Base-by-base conservation (phyloP, 1,140 invertebrate species). In the Euglossa dilemma region DNA sequence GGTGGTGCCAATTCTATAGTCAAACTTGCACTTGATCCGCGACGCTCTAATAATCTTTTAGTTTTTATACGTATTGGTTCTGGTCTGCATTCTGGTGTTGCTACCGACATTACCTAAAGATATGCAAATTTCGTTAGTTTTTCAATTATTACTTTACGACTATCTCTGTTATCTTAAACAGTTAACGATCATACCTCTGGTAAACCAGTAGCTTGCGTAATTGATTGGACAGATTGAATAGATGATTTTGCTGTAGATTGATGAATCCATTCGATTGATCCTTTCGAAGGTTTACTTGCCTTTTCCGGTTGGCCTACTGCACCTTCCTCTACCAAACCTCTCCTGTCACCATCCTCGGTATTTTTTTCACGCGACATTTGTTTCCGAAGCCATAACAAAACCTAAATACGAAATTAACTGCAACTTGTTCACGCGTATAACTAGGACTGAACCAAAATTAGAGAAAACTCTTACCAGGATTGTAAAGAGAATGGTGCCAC, bases 1-100 rank as follows among this genome's bases (percentile, higher is more conserved):
- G 95, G 84, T 86, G 95, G 92, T 91, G 95, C 76, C 86, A 95
- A 73, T 84, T 95, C 94, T 89, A 98, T 96, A 6, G 98, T 98
- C 1, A 98, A 94, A 72, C 97, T 98, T 9, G 98, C 98, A 92
- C 97, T 98, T 16, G 98, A 98, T 76, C 97, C 97, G 64, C 97
- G 95, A 23, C 97, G 95, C 93, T 98, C 97, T 16, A 97, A 91
- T 4, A 97, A 91, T 61, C 96, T 96, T 86, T 97, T 97, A 1
- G 95, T 90, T 86, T 95, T 95, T 45, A 95, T 93, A 25, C 95
- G 93, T 74, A 95, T 93, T 25, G 96, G 95, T 83, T 95, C 93
- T 7, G 91, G 64, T 85, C 91, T 89, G 64, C 87, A 80, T 88
- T 93, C 93, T 12, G 92, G 90, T 18, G 89, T 91, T 7, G 80